Base-by-base conservation (phyloP, 2,113 vertebrate species). In the Promerops cafer region DNA sequence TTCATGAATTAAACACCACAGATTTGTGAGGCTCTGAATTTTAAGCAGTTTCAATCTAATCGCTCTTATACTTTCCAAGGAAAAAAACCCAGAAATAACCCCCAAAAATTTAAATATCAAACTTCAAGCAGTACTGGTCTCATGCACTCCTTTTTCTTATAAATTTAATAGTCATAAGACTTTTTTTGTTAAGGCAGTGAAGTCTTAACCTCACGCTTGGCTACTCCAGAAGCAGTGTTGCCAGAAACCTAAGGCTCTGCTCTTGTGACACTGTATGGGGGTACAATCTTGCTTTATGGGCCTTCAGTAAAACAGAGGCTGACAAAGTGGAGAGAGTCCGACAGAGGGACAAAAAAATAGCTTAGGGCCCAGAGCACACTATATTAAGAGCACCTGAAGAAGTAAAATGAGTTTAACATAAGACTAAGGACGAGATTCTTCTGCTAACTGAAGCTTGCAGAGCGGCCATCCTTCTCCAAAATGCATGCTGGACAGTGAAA, bases 51-150 rank as follows among this genome's bases (percentile, higher is more conserved):
- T 56, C 23, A 28, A 26, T 24, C 11, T 35, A 50, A 59, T 71
- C 7, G 44, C 16, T 72, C 18, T 70, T 54, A 68, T 2, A 19
- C 8, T 72, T 83, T 52, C 18, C 3, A 15, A 66, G 10, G 6
- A 9, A 57, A 77, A 93, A 59, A 17, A 4, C 4, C 1, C 4
- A 3, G 10, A 70, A 31, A 16, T 3, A 26, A 7, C 0, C 0
- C 3, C 4, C 1, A 1, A 30, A 56, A 74, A 52, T 31, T 16
- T 18, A 91, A 33, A 17, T 44, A 76, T 22, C 33, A 50, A 61
- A 60, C n/a, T 53, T 79, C 12, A 79, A 59, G 42, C 22, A 68
- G 12, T 60, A 52, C 0, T 42, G 10, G 26, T 64, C 35, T 60
- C 49, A 60, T 12, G 11, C 39, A 42, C 19, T 49, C 30, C 20